Base-by-base conservation (phyloP, 2,797 vertebrate genomes). In the Denticeps clupeoides region DNA sequence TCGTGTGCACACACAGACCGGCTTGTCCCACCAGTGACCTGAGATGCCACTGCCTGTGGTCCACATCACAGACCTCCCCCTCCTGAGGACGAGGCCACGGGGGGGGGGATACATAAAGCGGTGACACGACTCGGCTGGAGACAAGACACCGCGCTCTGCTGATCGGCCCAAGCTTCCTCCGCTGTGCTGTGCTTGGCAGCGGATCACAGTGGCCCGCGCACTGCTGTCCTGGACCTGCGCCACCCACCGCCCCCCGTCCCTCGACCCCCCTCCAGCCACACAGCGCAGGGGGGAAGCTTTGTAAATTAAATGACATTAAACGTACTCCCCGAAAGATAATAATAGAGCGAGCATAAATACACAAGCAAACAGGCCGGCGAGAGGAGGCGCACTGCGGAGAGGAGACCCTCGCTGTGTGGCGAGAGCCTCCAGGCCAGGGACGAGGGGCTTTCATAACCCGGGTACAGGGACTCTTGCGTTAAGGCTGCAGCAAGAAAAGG, bases 101-200 rank as follows among this genome's bases (percentile, higher is more conserved):
- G 41, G 13, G 18, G 13, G n/a, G 12, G 43, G 59, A 66, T 70
- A 56, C 56, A 62, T 63, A 69, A 70, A 67, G 56, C 63, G 62
- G 62, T 73, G 75, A 75, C 70, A 73, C 68, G 65, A 65, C 65
- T 58, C 70, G 63, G 74, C 74, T 77, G 79, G 77, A 70, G 72
- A 65, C 59, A 68, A 71, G 70, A 75, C 37, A 10, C 50, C 67
- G 60, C 61, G 62, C 75, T 78, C 59, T 71, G 70, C 76, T 72
- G 72, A 75, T 75, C 71, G 67, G 70, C 71, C 70, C 69, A 72
- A 75, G 71, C 72, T 78, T 78, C 73, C 73, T 74, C 71, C 65
- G 27, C 58, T 72, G 64, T 81, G 82, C 73, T 81, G 69, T 78
- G 62, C 56, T 82, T 84, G 82, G 82, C 78, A 0, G 48, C 53